phyloP scores from a whole-genome alignment of 2,113 vertebrate genomes.

The Plecotus auritus region DNA sequence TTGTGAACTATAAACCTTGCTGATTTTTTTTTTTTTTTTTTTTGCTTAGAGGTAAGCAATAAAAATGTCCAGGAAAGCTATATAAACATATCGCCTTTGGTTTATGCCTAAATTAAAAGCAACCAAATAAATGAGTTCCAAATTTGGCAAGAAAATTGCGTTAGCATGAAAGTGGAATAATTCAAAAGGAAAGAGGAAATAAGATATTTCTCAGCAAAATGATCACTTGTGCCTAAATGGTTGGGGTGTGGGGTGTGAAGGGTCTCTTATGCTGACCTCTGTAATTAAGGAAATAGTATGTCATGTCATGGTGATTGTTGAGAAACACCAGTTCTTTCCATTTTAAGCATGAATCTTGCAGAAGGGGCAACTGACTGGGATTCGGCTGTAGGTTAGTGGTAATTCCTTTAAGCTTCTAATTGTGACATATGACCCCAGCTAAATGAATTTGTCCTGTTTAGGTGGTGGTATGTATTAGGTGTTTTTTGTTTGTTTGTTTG shows the following conservation, averaged over 20 bases:
- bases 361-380: background rate
- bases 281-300: background rate
- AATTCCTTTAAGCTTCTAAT: background rate
- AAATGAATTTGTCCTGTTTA: background rate
- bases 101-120: constrained; percentile 20
- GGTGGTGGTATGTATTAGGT: background rate
- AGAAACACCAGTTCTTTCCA: background rate
- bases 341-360: background rate
- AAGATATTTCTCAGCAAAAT: background rate
- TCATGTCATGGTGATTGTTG: background rate
- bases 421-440: background rate
- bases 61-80: background rate
- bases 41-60: constrained; percentile 3
- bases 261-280: background rate
- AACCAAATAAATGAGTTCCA: constrained; percentile 17
- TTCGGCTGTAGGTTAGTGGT: background rate
- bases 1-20: background rate
- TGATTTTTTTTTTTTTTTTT: background rate
- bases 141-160: background rate
- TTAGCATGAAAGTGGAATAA: background rate
- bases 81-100: background rate
- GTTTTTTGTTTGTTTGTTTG: background rate
- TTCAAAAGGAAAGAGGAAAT: background rate
- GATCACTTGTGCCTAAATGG: background rate
- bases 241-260: fast-evolving